These are phyloP conservation scores for Acrobasis repandana DNA, from an alignment of 2,888 invertebrate species.

Conservation along the genomic window DNA sequence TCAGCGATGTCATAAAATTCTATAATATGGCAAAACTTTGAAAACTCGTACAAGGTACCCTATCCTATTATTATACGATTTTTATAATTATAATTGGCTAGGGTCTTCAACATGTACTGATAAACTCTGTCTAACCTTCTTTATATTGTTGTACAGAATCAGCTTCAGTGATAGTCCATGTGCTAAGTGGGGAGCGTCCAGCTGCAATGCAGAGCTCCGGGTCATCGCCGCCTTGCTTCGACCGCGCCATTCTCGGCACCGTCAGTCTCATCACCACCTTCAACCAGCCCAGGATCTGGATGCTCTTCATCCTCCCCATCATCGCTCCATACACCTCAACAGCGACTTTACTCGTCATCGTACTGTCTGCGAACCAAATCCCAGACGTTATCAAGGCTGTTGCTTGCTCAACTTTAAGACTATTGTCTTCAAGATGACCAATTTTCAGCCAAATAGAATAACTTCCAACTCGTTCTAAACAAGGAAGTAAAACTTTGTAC, in stretches of 20 bases:
- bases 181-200: slow-evolving; percentile 89
- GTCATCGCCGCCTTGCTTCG: slow-evolving; percentile 60
- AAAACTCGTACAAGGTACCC: no score
- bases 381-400: slow-evolving; percentile 33
- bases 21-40: no score
- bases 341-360: slow-evolving; percentile 40
- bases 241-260: slow-evolving; percentile 57
- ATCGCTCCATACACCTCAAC: slow-evolving; percentile 45
- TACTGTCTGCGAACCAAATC: slow-evolving; percentile 37
- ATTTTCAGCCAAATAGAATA: slow-evolving; percentile 36
- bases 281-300: slow-evolving; percentile 43
- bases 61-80: no score
- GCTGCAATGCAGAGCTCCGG: slow-evolving; percentile 85
- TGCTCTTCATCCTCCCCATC: slow-evolving; percentile 44
- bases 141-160: slow-evolving; percentile 79
- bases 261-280: slow-evolving; percentile 55
- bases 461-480: slow-evolving; percentile 39
- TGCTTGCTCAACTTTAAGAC: slow-evolving; percentile 27
- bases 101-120: no score
- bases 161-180: slow-evolving; percentile 92
- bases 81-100: no score
- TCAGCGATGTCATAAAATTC: no score
- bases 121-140: background rate
- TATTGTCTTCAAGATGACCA: slow-evolving; percentile 64
- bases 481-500: slow-evolving; percentile 37